Evolutionary conservation across 1,140 invertebrate genomes (phyloP), one percentile per base, ranked within the genome.

Genomic region (Ectropis grisescens): DNA sequence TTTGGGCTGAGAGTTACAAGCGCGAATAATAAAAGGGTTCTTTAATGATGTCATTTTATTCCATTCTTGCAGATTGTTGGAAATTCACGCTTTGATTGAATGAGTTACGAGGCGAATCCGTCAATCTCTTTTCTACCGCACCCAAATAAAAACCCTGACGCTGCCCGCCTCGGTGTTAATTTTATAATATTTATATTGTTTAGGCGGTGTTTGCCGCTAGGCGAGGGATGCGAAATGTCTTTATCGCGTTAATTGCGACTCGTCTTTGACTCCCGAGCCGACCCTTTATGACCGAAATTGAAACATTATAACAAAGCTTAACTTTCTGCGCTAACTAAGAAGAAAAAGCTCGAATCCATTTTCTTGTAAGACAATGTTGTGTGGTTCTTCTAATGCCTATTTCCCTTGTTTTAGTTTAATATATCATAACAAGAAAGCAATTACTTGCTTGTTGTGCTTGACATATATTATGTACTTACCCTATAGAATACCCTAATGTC

Each of bases 31-130:
- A 69, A 58, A 42, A 41, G 43, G 33, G 13, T 2, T 35, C 41
- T 49, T 59, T 66, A 74, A 74, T 64, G 54, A 65, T 65, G 50
- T 47, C 53, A 62, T 62, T 62, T n/a, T 54, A 62, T 53, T 41
- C 45, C 46, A 40, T 29, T 42, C 43, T 57, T 34, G 36, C 36
- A 40, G 37, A 26, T 8, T 4, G 3, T 19, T 8, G 16, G 41
- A 32, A 25, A 45, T 42, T 31, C 33, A 27, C 19, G 32, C 39
- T 29, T 41, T 49, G 49, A 52, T 32, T 33, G 13, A 31, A 38
- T 29, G 13, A 19, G 3, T 19, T 19, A 19, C 8, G 16, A 19
- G 16, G 3, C 16, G 3, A 19, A 19, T 19, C 8, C 8, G 3
- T 19, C 16, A 19, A 19, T 19, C 16, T 19, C 8, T n/a, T n/a